Base-by-base conservation (phyloP, 2,113 vertebrate genomes). In the Cyrtonyx montezumae region DNA sequence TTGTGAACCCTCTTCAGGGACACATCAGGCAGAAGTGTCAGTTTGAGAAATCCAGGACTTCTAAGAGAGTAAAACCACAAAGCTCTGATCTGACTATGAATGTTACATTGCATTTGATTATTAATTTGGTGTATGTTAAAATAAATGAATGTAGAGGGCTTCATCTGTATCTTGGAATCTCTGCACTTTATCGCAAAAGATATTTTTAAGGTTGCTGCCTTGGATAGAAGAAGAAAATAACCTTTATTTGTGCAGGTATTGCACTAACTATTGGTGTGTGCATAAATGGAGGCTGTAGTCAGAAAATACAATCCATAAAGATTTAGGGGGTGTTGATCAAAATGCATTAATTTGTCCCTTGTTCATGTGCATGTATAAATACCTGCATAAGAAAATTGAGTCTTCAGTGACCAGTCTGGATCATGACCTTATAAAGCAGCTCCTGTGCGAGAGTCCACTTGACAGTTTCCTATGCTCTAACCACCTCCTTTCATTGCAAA, bases 71-170 rank as follows among this genome's bases (percentile, higher is more conserved):
- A 68, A 83, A 91, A 59, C 88, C 88, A 88, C 76, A 94, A 48
- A 78, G 68, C 65, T 86, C 91, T 87, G 93, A 94, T 92, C 87
- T 95, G 87, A 69, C 93, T 94, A 76, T 79, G 95, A 82, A 85
- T 70, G 93, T 61, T 82, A 83, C 49, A 34, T 77, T 55, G 79
- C 58, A 67, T 94, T 95, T 95, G 55, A 70, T 95, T 91, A 87
- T 53, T 77, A 75, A 75, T 80, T 91, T 94, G 90, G 84, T 87
- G 83, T 63, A 26, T 0, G 1, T 53, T 90, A 4, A 3, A 32
- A 43, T 8, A 48, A 59, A 69, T 1, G 48, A 91, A 62, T 86
- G 53, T 48, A 87, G 90, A 91, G 0, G 1, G 84, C 79, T 96
- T 91, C 82, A 84, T 92, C 91, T 58, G 46, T 16, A 1, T 13